Percentiles rank a stretch among this genome's conserved stretches.
Conservation (phyloP, 2,888 invertebrate species). For the Pecten maximus region DNA sequence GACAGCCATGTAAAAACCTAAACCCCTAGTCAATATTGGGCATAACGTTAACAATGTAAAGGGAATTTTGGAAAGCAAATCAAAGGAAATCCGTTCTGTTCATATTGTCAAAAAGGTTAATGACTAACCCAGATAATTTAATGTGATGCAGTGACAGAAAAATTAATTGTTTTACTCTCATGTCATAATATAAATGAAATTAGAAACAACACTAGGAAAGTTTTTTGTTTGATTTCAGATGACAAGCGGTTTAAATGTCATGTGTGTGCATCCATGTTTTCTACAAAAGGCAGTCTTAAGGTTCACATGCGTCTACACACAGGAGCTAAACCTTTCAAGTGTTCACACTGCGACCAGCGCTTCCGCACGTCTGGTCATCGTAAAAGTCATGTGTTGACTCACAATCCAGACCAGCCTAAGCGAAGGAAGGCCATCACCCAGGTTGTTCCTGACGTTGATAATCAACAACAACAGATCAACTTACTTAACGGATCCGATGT, state of each 20-base stretch:
- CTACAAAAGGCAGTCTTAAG: slow-evolving; percentile 82
- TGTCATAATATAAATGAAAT: not conserved
- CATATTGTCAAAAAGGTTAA: not conserved
- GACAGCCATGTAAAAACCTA: not conserved
- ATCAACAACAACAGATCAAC: slow-evolving; percentile 39
- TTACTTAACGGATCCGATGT: slow-evolving; percentile 57
- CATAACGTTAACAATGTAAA: no score
- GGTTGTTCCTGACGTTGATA: slow-evolving; percentile 38
- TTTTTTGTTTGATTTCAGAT: slow-evolving; percentile 62
- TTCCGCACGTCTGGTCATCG: slow-evolving; percentile 88
- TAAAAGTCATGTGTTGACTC: slow-evolving; percentile 86
- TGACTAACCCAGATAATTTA: not conserved
- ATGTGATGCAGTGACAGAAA: not conserved
- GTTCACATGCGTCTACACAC: slow-evolving; percentile 83
- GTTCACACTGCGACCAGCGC: slow-evolving; percentile 90
- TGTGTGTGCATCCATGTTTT: slow-evolving; percentile 81
- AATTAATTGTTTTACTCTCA: no score
- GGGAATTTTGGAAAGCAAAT: no score
- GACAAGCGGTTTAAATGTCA: slow-evolving; percentile 82
- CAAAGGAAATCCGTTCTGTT: not conserved
- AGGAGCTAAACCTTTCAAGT: slow-evolving; percentile 91
- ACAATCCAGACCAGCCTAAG: slow-evolving; percentile 79
- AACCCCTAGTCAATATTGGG: no score
- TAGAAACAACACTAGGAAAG: not conserved
- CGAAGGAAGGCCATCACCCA: slow-evolving; percentile 52